phyloP scores from a whole-genome alignment of 2,888 invertebrate species.

The Apoda limacodes region DNA sequence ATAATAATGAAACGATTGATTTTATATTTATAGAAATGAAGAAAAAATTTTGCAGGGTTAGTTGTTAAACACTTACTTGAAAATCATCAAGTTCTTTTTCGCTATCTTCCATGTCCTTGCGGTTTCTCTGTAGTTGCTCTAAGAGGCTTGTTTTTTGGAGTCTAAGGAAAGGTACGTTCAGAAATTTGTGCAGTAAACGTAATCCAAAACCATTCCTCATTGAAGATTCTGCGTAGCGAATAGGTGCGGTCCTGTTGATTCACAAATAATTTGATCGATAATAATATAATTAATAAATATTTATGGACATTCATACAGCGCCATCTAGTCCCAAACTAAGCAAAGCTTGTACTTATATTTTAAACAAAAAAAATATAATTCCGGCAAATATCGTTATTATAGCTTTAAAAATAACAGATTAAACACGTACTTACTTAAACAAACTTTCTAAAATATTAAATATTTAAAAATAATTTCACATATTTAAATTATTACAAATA shows the following conservation, averaged over 20 bases:
- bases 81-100: constrained; percentile 81
- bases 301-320: no score
- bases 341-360: no score
- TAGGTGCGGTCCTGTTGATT: constrained; percentile 71
- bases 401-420: no score
- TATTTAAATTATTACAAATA: no score
- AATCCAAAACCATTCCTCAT: constrained; percentile 97
- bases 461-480: not conserved
- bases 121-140: constrained; percentile 87
- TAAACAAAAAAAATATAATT: constrained; percentile 3
- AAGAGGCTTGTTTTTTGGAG: constrained; percentile 87
- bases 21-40: not conserved
- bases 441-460: not conserved
- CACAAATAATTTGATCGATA: no score
- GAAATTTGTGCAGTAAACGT: constrained; percentile 92
- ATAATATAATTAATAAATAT: no score
- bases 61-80: constrained; percentile 70
- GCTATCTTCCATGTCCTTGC: constrained; percentile 82
- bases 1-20: not conserved
- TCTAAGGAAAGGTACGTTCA: constrained; percentile 93
- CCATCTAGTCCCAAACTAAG: no score
- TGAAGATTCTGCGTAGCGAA: constrained; percentile 91
- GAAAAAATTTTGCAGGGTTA: no score
- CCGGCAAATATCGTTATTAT: no score
- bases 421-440: no score